Percentiles rank a stretch among this genome's conserved stretches.
phyloP scores from a whole-genome alignment of 2,888 invertebrate species.

The Boloria selene region DNA sequence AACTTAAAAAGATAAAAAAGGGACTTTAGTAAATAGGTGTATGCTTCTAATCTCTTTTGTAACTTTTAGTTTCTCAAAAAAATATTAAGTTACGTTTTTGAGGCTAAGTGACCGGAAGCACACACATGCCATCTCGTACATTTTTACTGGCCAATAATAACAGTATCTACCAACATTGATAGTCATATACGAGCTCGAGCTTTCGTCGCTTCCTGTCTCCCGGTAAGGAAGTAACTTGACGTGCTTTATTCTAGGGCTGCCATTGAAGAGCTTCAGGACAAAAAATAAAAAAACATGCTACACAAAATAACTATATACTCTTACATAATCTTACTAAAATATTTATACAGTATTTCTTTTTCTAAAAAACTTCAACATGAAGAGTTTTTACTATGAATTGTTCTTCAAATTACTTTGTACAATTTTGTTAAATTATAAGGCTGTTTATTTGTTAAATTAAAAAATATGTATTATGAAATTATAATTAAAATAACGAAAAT shows the following conservation, averaged over 20 bases:
- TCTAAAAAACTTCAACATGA: too few species aligned
- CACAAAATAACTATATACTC: background rate
- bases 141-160: slow-evolving; percentile 32
- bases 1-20: too few species aligned
- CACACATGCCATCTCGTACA: slow-evolving; percentile 24
- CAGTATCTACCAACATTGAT: slow-evolving; percentile 41
- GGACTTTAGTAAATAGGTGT: too few species aligned
- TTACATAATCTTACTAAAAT: background rate
- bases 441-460: too few species aligned
- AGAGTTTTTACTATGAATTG: too few species aligned
- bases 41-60: background rate
- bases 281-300: background rate
- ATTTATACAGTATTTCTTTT: background rate
- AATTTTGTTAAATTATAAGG: too few species aligned
- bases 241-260: slow-evolving; percentile 47
- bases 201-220: slow-evolving; percentile 68
- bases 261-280: slow-evolving; percentile 11
- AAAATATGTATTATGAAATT: too few species aligned
- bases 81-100: background rate
- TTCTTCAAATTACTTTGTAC: too few species aligned
- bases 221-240: slow-evolving; percentile 71
- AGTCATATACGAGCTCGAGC: slow-evolving; percentile 46
- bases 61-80: background rate
- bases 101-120: slow-evolving; percentile 21
- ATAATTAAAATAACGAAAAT: too few species aligned